Conservation (phyloP, 1,140 invertebrate species). For the Zaprionus lachaisei region DNA sequence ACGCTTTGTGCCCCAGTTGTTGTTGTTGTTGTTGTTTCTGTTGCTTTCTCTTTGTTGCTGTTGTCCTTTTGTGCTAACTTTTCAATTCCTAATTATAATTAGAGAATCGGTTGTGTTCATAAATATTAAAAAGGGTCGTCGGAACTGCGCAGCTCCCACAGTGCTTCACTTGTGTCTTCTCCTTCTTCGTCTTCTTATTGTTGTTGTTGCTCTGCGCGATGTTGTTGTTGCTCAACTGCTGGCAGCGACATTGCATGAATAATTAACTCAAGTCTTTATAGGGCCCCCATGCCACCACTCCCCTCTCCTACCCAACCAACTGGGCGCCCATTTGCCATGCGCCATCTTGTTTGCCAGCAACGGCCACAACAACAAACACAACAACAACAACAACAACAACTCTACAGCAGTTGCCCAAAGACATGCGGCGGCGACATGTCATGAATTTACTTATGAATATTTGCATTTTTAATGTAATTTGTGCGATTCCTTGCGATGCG, state of each 20-base stretch:
- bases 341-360: constrained; percentile 75
- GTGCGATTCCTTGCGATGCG: constrained; percentile 48
- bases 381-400: constrained; percentile 40
- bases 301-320: background rate
- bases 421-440: constrained; percentile 66
- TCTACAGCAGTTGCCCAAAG: constrained; percentile 28
- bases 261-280: constrained; percentile 77
- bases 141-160: constrained; percentile 25
- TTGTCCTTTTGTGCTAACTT: constrained; percentile 75
- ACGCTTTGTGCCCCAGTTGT: constrained; percentile 40
- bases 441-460: constrained; percentile 80
- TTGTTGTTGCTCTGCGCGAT: constrained; percentile 27
- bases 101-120: constrained; percentile 83
- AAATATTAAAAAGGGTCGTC: constrained; percentile 82
- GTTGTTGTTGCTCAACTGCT: constrained; percentile 34
- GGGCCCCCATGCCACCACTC: background rate
- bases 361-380: constrained; percentile 29
- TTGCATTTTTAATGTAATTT: constrained; percentile 82
- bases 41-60: constrained; percentile 48
- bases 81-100: constrained; percentile 84
- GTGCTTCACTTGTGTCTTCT: constrained; percentile 34
- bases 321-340: constrained; percentile 62
- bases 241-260: constrained; percentile 81
- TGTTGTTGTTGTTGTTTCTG: constrained; percentile 41
- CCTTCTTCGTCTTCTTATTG: constrained; percentile 28